Percentiles rank a stretch among this genome's conserved stretches.
Conservation (phyloP, 2,113 vertebrate genomes). For the Benitochromis conjunctus region DNA sequence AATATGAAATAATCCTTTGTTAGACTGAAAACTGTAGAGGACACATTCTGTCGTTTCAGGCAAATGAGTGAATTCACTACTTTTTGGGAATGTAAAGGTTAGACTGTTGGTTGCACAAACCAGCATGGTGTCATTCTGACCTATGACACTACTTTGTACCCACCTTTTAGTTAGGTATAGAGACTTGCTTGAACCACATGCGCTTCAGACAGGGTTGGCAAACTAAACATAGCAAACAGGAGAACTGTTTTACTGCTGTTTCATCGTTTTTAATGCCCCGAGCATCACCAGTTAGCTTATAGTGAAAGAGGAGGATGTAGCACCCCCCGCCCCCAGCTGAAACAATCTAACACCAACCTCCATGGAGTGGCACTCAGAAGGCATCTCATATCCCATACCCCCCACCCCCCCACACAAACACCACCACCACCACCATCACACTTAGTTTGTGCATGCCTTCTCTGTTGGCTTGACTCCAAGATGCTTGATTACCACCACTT, state of each 20-base stretch:
- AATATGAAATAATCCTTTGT: neutral
- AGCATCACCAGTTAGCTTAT: neutral
- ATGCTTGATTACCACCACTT: neutral
- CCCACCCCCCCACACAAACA: neutral
- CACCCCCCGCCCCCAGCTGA: neutral
- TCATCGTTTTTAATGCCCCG: neutral
- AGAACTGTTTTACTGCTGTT: neutral
- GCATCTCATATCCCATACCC: neutral
- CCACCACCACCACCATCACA: no score
- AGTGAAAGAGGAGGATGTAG: neutral
- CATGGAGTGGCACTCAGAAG: neutral
- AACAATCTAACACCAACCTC: neutral
- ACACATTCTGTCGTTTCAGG: neutral
- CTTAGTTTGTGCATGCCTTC: neutral
- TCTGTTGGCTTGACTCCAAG: neutral
- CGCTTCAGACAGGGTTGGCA: neutral
- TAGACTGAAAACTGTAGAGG: neutral
- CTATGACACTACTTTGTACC: neutral
- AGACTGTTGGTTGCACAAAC: neutral
- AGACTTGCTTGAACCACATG: neutral
- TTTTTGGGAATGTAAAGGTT: neutral
- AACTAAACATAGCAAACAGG: neutral
- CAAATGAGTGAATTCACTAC: neutral
- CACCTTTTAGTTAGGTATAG: neutral
- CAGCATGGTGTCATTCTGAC: neutral